These are phyloP conservation scores for Harpegnathos saltator DNA, from an alignment of 1,140 invertebrate species.

Conservation along the genomic window DNA sequence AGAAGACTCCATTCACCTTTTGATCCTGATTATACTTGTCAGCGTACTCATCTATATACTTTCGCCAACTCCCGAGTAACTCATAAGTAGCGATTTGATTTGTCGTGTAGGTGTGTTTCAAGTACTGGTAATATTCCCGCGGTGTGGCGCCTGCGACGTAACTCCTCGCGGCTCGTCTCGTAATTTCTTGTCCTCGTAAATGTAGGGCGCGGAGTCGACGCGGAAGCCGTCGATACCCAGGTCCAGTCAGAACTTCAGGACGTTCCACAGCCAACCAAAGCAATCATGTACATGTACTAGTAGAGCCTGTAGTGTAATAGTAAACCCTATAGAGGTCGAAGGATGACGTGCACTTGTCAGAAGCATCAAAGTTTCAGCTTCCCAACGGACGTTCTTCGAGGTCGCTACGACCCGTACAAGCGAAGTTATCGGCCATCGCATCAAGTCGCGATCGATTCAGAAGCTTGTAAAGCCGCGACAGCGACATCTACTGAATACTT, in stretches of 20 bases:
- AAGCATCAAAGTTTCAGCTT: too few relatives aligned
- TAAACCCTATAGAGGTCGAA: too few relatives aligned
- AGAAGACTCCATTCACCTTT: slow-evolving; percentile 66
- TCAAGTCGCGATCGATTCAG: too few relatives aligned
- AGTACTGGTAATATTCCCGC: slow-evolving; percentile 82
- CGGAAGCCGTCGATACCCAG: slow-evolving; percentile 92
- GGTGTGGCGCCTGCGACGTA: slow-evolving; percentile 77
- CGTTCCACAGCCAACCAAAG: slow-evolving; percentile 84
- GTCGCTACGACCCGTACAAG: too few relatives aligned
- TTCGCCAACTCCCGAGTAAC: slow-evolving; percentile 88
- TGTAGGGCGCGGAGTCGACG: slow-evolving; percentile 88
- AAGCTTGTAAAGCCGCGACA: too few relatives aligned
- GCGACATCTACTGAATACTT: too few relatives aligned
- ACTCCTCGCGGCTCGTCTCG: slow-evolving; percentile 87
- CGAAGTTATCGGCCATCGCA: too few relatives aligned
- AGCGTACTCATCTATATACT: slow-evolving; percentile 87
- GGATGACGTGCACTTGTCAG: background rate
- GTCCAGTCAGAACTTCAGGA: slow-evolving; percentile 91
- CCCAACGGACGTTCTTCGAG: too few relatives aligned
- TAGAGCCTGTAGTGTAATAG: too few relatives aligned
- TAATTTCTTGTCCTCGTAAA: slow-evolving; percentile 87
- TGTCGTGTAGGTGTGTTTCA: slow-evolving; percentile 89
- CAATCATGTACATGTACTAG: background rate
- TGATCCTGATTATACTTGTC: slow-evolving; percentile 80
- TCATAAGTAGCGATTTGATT: slow-evolving; percentile 87